Base-by-base conservation (phyloP, 2,797 vertebrate species). In the Chrysocyon brachyurus region DNA sequence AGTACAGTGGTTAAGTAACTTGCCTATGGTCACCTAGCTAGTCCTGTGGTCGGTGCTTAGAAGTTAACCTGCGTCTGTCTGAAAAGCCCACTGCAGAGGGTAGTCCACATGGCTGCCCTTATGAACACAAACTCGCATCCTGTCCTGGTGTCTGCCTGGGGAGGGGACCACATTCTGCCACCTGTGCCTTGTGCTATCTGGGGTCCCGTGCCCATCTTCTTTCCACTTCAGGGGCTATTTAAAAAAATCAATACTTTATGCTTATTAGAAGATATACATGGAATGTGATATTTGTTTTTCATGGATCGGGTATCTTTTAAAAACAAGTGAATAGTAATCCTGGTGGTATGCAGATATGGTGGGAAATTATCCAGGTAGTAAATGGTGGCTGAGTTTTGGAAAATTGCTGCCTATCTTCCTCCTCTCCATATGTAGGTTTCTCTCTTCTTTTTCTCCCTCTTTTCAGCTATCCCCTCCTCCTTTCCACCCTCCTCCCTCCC, bases 281-380 rank as follows among this genome's bases (percentile, higher is more conserved):
- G 12, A 75, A 91, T 70, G 26, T 94, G 64, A 7, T 89, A 49
- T 12, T 82, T 87, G 14, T 28, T 94, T 95, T 78, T 73, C 54
- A 64, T 61, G 79, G 11, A 64, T 24, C 28, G n/a, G 2, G 12
- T 87, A 1, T 81, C 49, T 91, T 92, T 94, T 79, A 40, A 72
- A 91, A 87, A 49, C 70, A 97, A 93, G 5, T 63, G 56, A 87
- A 33, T 90, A 68, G 26, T 91, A 73, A 92, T 95, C 17, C 56
- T 88, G 19, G 40, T 54, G 54, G 57, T 26, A 19, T 16, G 16
- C 4, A 40, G 89, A 46, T 83, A 4, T 22, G 36, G 85, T 68
- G 83, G 59, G 54, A 70, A n/a, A 19, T 46, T 2, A 4, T 83
- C 4, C 2, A 49, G 16, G 4, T 85, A 7, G 36, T 21, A 4